Base-by-base conservation (phyloP, 1,140 invertebrate species). In the Cardiocondyla obscurior region DNA sequence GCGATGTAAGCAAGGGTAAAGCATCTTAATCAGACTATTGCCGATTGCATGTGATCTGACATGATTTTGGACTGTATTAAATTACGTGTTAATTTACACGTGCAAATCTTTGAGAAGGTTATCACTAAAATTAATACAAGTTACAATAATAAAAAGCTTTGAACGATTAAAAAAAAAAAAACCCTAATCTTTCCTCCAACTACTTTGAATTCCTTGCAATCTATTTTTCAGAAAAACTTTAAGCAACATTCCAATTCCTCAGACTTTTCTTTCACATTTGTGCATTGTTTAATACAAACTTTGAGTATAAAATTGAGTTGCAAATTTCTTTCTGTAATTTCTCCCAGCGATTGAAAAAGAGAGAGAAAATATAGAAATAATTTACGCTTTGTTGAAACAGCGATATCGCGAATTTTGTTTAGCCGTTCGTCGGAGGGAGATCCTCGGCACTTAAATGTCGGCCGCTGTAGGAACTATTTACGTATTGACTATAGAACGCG, bases 21-120 rank as follows among this genome's bases (percentile, higher is more conserved):
- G 19, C 25, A n/a, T 79, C 74, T 69, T 79, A 69, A 79, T 79
- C 49, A 79, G 74, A 79, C 62, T 53, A 79, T 53, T 69, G 60
- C 2, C 22, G 49, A 69, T 67, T 25, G 49, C n/a, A 67, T 36
- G n/a, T 67, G 22, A 22, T 25, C 44, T 53, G 14, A 25, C 3
- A 55, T 42, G 7, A n/a, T 46, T 25, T 5, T 28, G 30, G 5
- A 53, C 14, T 69, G 16, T 28, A 53, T 60, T 42, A 55, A 74
- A 19, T 67, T 6, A 51, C 19, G 16, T 42, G 25, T 58, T 39
- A 19, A 58, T 16, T 73, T 28, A 46, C 19, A 30, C 12, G 16
- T 53, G 6, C 10, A 42, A 44, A 74, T 42, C 14, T 3, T 19
- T n/a, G 14, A 53, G 30, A 12, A 79, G 22, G n/a, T 67, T n/a